Base-by-base conservation (phyloP, 2,888 invertebrate species). In the Lacanobia oleracea region DNA sequence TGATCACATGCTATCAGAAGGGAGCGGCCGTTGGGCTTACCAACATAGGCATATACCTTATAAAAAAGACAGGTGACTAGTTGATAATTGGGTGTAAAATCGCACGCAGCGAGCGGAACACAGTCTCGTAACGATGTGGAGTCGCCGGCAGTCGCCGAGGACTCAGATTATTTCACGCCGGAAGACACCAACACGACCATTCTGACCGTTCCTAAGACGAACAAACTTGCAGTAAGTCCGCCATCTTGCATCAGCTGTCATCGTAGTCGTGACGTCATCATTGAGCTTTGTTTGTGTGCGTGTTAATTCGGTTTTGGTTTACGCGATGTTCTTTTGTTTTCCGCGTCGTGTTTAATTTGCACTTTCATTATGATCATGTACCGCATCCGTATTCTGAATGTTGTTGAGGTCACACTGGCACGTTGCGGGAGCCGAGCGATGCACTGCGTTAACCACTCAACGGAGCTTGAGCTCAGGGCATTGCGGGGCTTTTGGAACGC, bases 161-260 rank as follows among this genome's bases (percentile, higher is more conserved):
- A 98, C 94, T 97, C 98, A 50, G 98, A 98, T 94, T 98, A 97
- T 94, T 98, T 97, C 94, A 97, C 98, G 53, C 98, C 98, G 40
- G 98, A 98, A 91, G 98, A 98, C 93, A 97, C 97, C 83, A 96
- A 97, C 87, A 97, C 97, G 84, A 97, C 97, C 81, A 97, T 97
- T 87, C 95, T 97, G 86, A 97, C 97, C 85, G 97, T 97, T 71
- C 95, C 97, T 82, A 97, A 92, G 86, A 84, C 88, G 83, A 83
- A 79, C 89, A 89, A 88, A 87, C 88, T 86, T 83, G 85, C 92
- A 83, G 94, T 94, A 93, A 94, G 93, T 94, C 77, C 84, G 84
- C 84, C 86, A 82, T 77, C 80, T 79, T 80, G 83, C 79, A 83
- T 85, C 85, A 84, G 72, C 84, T 82, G 79, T 79, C 86, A 81